A percentile compares a stretch with the other conserved stretches of the same genome.
Conservation (phyloP, 2,113 vertebrate genomes). For the Pangasianodon gigas region DNA sequence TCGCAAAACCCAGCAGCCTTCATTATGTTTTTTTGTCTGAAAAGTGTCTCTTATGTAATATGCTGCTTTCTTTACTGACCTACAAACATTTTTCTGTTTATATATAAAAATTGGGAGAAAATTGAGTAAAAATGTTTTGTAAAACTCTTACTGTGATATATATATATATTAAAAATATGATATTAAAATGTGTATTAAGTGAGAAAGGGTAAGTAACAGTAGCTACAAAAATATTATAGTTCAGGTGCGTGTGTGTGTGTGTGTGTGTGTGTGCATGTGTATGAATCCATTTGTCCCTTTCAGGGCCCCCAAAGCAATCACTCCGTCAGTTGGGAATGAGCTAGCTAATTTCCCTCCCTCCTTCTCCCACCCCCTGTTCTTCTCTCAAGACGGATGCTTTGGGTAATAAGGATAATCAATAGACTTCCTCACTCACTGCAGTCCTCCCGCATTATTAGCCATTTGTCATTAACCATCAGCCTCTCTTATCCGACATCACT, state of each 20-base stretch:
- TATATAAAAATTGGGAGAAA: no score
- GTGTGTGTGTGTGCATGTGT: conserved; percentile 35
- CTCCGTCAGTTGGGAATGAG: conserved; percentile 70
- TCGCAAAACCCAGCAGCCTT: no score
- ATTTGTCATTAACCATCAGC: conserved; percentile 72
- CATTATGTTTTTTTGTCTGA: no score
- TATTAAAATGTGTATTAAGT: background rate
- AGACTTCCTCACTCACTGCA: conserved; percentile 66
- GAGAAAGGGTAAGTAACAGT: no score
- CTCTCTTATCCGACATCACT: conserved; percentile 70
- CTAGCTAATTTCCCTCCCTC: conserved; percentile 72
- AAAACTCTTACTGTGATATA: background rate
- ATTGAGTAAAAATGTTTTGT: no score
- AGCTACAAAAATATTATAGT: background rate
- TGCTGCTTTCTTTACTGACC: no score
- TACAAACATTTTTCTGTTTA: no score
- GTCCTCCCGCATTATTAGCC: conserved; percentile 64
- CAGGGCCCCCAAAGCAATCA: conserved; percentile 74
- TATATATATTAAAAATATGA: no score
- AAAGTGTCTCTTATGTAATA: no score
- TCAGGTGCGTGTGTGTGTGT: conserved; percentile 12
- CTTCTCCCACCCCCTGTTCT: conserved; percentile 47
- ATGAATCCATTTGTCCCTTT: conserved; percentile 65
- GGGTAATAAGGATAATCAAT: conserved; percentile 82
- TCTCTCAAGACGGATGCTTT: conserved; percentile 74